phyloP scores from a whole-genome alignment of 2,888 invertebrate species.

The Stramonita haemastoma region DNA sequence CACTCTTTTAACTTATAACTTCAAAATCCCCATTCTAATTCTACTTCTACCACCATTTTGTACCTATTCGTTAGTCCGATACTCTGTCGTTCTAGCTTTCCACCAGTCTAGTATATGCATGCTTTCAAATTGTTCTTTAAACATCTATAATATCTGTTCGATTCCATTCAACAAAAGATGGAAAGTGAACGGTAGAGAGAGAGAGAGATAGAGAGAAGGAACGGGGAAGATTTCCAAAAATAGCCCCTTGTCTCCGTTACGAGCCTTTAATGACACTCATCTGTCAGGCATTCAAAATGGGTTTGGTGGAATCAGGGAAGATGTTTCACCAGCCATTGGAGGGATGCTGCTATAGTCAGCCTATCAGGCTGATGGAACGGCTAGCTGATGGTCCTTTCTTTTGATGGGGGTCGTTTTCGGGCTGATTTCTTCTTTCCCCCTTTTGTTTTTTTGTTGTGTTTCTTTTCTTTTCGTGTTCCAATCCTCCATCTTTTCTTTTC shows the following conservation, averaged over 20 bases:
- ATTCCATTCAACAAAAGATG: too few species aligned
- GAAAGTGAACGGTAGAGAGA: too few species aligned
- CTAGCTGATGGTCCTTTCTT: background rate
- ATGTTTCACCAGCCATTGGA: background rate
- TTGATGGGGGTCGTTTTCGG: background rate
- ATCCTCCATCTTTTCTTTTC: background rate
- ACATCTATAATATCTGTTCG: too few species aligned
- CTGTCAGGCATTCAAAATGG: background rate
- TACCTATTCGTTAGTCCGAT: too few species aligned
- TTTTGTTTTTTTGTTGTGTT: background rate
- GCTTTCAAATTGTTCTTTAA: too few species aligned
- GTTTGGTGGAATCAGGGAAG: background rate
- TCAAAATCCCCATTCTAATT: too few species aligned
- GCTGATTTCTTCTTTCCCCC: background rate
- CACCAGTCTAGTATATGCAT: too few species aligned
- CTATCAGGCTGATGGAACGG: background rate
- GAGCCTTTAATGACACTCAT: background rate
- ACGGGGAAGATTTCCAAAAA: background rate
- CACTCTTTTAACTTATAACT: too few species aligned
- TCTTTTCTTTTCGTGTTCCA: background rate
- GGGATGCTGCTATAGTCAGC: background rate
- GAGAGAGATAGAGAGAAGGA: too few species aligned
- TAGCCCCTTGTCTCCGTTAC: background rate
- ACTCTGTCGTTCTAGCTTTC: too few species aligned
- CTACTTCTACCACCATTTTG: too few species aligned